Base-by-base conservation (phyloP, 2,797 vertebrate species). In the Falco berigora region DNA sequence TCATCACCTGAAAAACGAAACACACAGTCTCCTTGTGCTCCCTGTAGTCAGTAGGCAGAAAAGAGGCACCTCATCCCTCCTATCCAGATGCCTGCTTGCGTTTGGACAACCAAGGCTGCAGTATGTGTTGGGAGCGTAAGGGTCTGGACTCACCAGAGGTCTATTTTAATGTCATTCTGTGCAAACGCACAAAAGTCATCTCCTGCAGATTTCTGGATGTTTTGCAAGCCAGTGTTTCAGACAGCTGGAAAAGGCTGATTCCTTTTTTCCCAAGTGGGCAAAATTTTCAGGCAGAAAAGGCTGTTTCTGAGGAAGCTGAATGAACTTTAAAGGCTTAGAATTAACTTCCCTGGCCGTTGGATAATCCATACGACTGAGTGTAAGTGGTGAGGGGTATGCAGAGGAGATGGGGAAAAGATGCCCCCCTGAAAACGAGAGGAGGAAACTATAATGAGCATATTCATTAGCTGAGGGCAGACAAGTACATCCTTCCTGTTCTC, bases 161-260 rank as follows among this genome's bases (percentile, higher is more conserved):
- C 86, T 66, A 14, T 89, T 87, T 90, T 68, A 82, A 82, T 76
- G 84, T 62, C 59, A 82, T 58, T 73, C 86, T 84, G 63, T 5
- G 32, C 68, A 90, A 92, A 85, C n/a, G 62, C 63, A 73, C 47
- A 53, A 85, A 92, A 92, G 47, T 44, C 71, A 49, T 53, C 88
- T 88, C 77, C 86, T 94, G 81, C 67, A 79, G 86, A 85, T 82
- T 90, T 67, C 87, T 87, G 91, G 78, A 56, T 76, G 58, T 59
- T 82, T 73, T 93, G 53, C 77, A 92, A 96, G 77, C 44, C 84
- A 71, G 40, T 38, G 77, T 91, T 94, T 94, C 88, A 94, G 55
- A 46, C 77, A 91, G 64, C 81, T 90, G 86, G 68, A 95, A 92
- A 93, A 95, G 42, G 32, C 62, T 46, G 76, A 86, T 55, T 81